phyloP scores from a whole-genome alignment of 1,140 invertebrate species.

The Lucilia cuprina region DNA sequence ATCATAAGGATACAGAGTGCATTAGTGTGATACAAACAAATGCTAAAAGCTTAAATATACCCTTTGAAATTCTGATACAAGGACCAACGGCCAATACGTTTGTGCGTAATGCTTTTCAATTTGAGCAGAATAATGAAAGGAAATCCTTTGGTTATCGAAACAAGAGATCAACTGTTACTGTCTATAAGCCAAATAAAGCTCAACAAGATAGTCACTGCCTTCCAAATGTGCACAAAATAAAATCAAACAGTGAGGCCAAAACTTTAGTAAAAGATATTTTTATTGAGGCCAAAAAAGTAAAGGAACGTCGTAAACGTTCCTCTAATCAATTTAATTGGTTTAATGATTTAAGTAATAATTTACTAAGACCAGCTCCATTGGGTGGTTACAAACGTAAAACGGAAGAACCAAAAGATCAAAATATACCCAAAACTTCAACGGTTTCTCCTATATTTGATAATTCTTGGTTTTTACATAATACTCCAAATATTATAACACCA shows the following conservation, averaged over 20 bases:
- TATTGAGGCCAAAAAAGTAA: not conserved
- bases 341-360: conserved; percentile 49
- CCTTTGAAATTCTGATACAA: conserved; percentile 58
- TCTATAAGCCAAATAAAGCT: conserved; percentile 47
- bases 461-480: conserved; percentile 37
- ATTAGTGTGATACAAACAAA: conserved; percentile 54
- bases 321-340: conserved; percentile 56
- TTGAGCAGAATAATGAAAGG: conserved; percentile 47
- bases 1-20: conserved; percentile 55
- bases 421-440: too few relatives aligned
- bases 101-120: conserved; percentile 54
- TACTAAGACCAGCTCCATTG: conserved; percentile 54
- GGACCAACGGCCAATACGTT: conserved; percentile 56
- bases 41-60: conserved; percentile 46
- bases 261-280: not conserved
- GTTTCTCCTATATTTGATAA: not conserved
- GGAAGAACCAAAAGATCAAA: not conserved
- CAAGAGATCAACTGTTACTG: conserved; percentile 53
- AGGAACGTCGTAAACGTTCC: conserved; percentile 45
- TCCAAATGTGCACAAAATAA: not conserved
- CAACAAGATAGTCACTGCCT: not conserved
- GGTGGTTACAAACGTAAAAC: conserved; percentile 36
- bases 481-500: conserved; percentile 20
- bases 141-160: conserved; percentile 21
- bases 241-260: not conserved